Evolutionary conservation across 2,113 vertebrate genomes (phyloP).

Genomic region (Xiphophorus hellerii): DNA sequence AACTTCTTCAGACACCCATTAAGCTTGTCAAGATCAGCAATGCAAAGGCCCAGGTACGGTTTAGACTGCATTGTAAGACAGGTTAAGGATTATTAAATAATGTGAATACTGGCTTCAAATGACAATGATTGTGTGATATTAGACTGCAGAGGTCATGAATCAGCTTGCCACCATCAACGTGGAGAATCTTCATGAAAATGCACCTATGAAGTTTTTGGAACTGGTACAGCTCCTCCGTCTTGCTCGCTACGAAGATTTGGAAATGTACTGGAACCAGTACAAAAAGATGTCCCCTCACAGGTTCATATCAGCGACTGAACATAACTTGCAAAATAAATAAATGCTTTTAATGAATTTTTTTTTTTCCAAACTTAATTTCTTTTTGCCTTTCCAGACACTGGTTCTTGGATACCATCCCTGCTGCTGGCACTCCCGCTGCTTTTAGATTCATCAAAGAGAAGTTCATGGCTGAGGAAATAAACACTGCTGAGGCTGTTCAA

Average conservation of each 20-base stretch:
- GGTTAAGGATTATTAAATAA: background rate
- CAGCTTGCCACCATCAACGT: slow-evolving; percentile 78
- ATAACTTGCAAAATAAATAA: background rate
- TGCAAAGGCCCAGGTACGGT: slow-evolving; percentile 68
- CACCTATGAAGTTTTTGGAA: slow-evolving; percentile 80
- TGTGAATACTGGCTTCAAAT: background rate
- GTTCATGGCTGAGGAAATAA: slow-evolving; percentile 72
- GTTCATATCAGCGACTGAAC: slow-evolving; percentile 39
- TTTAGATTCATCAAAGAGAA: slow-evolving; percentile 81
- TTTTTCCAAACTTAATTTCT: background rate
- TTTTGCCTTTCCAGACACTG: slow-evolving; percentile 72
- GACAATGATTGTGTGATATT: background rate
- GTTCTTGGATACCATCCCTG: slow-evolving; percentile 80
- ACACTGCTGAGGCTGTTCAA: slow-evolving; percentile 69
- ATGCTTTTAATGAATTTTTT: background rate
- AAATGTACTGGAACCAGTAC: slow-evolving; percentile 72
- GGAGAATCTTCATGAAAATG: slow-evolving; percentile 76
- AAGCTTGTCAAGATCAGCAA: slow-evolving; percentile 78
- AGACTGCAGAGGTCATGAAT: slow-evolving; percentile 80
- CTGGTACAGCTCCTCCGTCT: slow-evolving; percentile 79
- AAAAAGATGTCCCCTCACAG: slow-evolving; percentile 55
- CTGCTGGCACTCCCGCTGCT: slow-evolving; percentile 67
- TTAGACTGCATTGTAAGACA: background rate
- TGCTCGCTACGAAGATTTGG: slow-evolving; percentile 55
- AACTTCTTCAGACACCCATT: slow-evolving; percentile 77